Base-by-base conservation (phyloP, 2,888 invertebrate genomes). In the Drosophila greeni region DNA sequence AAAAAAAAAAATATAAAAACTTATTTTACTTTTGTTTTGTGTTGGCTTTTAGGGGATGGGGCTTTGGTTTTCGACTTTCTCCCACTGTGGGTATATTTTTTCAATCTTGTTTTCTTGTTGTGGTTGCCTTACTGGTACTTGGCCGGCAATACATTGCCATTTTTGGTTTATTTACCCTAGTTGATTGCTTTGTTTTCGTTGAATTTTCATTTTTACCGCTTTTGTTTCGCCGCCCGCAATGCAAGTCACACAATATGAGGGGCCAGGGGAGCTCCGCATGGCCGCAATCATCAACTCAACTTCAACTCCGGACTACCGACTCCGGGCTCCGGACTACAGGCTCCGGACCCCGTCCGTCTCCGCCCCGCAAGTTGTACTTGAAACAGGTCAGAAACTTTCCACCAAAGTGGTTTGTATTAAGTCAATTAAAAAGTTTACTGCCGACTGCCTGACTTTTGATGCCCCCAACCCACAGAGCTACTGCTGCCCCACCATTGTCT, bases 401-500 rank as follows among this genome's bases (percentile, higher is more conserved):
- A 79, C 84, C 84, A 82, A 82, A 79, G 79, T 81, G 81, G 81
- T 84, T 79, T 84, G 84, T 81, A 81, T 81, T 81, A 81, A 81
- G 81, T 81, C 81, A 81, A 81, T 81, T 81, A 81, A 81, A 81
- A 81, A 84, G 81, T 81, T 81, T 81, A 76, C 75, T 81, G 76
- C 81, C 70, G 76, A 77, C 81, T 77, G 78, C 79, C 83, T 73
- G 84, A 83, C 84, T 82, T 79, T 74, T 74, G 82, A 82, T 82
- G 73, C 43, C 70, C 40, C 54, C 54, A 49, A 8, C 11, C 39
- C 24, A 11, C 24, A 16, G 45, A 12, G 12, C 39, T 3, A 11
- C 24, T 40, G 18, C 9, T 20, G 14, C 20, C 36, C 16, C 18
- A 34, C 34, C 36, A 54, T 54, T 48, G 55, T 52, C 60, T 59